A percentile compares a stretch with the other conserved stretches of the same genome.
Conservation (phyloP, 2,888 invertebrate genomes). For the Netelia melanura region DNA sequence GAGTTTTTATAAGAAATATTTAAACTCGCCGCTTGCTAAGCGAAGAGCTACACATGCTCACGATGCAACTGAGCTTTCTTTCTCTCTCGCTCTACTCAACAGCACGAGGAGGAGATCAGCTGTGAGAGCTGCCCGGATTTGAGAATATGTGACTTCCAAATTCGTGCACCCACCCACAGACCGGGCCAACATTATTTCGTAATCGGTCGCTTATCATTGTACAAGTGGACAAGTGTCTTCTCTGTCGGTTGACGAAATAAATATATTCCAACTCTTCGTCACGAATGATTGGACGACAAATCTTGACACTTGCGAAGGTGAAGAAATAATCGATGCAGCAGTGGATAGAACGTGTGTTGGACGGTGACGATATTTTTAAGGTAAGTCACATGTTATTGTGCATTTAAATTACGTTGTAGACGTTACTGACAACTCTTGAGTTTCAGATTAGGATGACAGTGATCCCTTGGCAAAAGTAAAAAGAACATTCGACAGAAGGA, state of each 20-base stretch:
- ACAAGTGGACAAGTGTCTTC: conserved; percentile 4
- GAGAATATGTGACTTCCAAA: conserved; percentile 24
- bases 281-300: background rate
- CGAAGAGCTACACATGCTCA: background rate
- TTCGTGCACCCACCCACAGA: conserved; percentile 18
- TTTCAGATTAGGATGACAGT: conserved; percentile 36
- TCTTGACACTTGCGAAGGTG: background rate
- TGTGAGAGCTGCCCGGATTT: background rate
- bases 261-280: background rate
- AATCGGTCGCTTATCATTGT: conserved; percentile 28
- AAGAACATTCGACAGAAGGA: background rate
- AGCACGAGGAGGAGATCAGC: conserved; percentile 6
- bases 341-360: background rate
- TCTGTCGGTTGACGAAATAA: background rate
- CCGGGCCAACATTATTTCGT: conserved; percentile 40
- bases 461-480: background rate
- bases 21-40: background rate
- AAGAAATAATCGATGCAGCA: conserved; percentile 15
- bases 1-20: background rate
- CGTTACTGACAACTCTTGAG: background rate
- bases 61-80: background rate
- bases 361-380: background rate
- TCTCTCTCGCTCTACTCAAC: background rate
- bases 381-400: background rate
- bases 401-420: background rate